Conservation (phyloP, 92 coral and sea anemone genomes). For the Porites divaricata region DNA sequence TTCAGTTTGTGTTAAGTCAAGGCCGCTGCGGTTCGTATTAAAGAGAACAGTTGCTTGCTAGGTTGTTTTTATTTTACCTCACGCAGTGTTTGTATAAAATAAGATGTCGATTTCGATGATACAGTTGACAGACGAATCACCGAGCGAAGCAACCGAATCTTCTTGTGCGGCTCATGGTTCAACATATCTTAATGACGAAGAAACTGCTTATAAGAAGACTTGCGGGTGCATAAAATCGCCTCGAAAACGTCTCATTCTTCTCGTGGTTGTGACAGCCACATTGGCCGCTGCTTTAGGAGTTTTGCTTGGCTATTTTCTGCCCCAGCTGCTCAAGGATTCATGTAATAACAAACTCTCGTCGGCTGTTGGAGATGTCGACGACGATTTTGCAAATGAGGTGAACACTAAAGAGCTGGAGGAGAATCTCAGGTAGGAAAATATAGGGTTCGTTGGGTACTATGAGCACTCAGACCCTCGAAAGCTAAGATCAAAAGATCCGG, state of each 20-base stretch:
- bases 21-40: too few species aligned
- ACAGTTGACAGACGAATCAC: slow-evolving; percentile 7
- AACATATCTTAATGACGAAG: not conserved
- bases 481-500: too few species aligned
- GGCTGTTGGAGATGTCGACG: slow-evolving; percentile 17
- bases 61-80: too few species aligned
- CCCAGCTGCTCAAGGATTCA: not conserved
- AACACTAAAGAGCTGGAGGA: slow-evolving; percentile 40
- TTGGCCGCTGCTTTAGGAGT: slow-evolving; percentile 28
- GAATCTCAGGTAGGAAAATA: slow-evolving; percentile 48
- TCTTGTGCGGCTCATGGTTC: not conserved
- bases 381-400: slow-evolving; percentile 39
- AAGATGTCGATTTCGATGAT: slow-evolving; percentile 1
- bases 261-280: not conserved
- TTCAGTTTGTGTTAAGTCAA: too few species aligned
- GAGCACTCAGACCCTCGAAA: too few species aligned
- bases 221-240: slow-evolving; percentile 17
- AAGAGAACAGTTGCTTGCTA: not conserved
- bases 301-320: slow-evolving; percentile 62
- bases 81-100: not conserved
- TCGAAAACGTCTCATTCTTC: slow-evolving; percentile 13
- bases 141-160: not conserved
- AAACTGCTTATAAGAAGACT: too few species aligned
- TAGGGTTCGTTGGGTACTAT: not conserved
- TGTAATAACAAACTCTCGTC: not conserved